phyloP scores from a whole-genome alignment of 2,888 invertebrate species.

The Oasisia sp. region DNA sequence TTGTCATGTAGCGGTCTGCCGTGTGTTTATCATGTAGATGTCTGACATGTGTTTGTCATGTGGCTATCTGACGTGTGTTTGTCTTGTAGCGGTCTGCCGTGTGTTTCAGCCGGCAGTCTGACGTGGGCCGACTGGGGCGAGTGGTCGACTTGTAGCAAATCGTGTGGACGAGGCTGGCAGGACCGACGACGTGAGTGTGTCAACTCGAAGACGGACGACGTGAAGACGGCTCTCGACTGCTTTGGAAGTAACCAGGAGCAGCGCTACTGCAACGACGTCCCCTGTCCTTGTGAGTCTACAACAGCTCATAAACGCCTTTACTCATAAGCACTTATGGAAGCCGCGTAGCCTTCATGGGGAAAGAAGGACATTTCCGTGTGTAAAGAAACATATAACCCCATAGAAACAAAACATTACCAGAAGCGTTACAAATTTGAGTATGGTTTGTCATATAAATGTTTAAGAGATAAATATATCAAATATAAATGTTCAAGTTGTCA shows the following conservation, averaged over 20 bases:
- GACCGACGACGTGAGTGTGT: slow-evolving; percentile 49
- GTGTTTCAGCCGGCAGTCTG: slow-evolving; percentile 18
- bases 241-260: slow-evolving; percentile 51
- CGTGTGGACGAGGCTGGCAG: slow-evolving; percentile 53
- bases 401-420: too few relatives aligned
- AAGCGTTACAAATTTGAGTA: too few relatives aligned
- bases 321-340: too few relatives aligned
- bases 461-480: not conserved
- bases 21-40: not conserved
- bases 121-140: slow-evolving; percentile 45
- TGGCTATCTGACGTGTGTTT: not conserved
- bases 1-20: not conserved
- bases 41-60: not conserved
- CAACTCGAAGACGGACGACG: slow-evolving; percentile 40
- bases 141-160: slow-evolving; percentile 54
- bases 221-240: slow-evolving; percentile 45
- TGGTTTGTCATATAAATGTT: not conserved
- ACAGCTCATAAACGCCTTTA: not conserved
- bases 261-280: slow-evolving; percentile 44
- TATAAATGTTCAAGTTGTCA: not conserved
- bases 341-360: too few relatives aligned
- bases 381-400: too few relatives aligned
- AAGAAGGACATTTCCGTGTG: too few relatives aligned
- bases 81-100: not conserved
- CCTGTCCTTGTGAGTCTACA: slow-evolving; percentile 53